phyloP scores from a whole-genome alignment of 35 echinoderm and acorn worm species.

The Ptychodera flava region DNA sequence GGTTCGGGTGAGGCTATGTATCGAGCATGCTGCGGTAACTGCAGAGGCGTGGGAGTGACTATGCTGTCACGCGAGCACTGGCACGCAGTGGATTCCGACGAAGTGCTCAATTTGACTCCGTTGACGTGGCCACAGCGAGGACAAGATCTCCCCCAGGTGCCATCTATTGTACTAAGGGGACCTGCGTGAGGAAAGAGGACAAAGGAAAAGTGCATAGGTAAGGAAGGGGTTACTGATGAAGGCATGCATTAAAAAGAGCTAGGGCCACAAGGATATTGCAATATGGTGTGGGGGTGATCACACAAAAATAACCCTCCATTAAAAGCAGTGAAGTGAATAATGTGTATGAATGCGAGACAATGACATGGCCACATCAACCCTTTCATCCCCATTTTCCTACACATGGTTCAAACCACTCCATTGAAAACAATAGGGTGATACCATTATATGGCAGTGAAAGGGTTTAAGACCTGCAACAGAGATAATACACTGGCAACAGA shows the following conservation, averaged over 20 bases:
- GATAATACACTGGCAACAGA: too few relatives aligned
- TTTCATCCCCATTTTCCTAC: too few relatives aligned
- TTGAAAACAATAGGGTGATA: too few relatives aligned
- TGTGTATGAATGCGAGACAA: neutral
- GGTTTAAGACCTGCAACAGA: too few relatives aligned
- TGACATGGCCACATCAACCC: too few relatives aligned
- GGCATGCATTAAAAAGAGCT: neutral
- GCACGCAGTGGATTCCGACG: neutral
- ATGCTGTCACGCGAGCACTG: slow-evolving; percentile 16
- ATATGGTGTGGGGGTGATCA: neutral
- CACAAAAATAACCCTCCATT: neutral
- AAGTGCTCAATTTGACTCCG: slow-evolving; percentile 9
- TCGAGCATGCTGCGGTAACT: slow-evolving; percentile 8
- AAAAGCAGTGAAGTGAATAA: neutral
- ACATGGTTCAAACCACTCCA: too few relatives aligned
- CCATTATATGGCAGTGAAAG: too few relatives aligned
- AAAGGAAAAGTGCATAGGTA: neutral
- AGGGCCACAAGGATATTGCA: neutral
- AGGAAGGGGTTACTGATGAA: neutral
- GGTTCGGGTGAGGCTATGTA: slow-evolving; percentile 18
- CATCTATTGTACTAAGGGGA: slow-evolving; percentile 28
- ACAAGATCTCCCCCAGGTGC: slow-evolving; percentile 27
- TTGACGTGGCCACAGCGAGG: slow-evolving; percentile 16
- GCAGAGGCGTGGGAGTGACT: slow-evolving; percentile 28
- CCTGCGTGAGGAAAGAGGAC: slow-evolving; percentile 6